Conservation (phyloP, 2,888 invertebrate species). For the Hemaris fuciformis region DNA sequence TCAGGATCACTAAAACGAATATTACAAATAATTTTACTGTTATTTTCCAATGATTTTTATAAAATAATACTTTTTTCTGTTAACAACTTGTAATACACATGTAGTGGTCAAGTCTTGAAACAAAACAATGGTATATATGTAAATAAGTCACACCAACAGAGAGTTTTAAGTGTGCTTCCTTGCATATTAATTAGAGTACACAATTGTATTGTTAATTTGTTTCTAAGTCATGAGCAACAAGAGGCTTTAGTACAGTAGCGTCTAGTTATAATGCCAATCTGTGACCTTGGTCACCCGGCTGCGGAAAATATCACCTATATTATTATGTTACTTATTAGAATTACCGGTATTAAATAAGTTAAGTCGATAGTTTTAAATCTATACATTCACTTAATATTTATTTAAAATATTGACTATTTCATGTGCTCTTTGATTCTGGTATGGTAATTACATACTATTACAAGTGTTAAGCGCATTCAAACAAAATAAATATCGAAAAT, state of each 20-base stretch:
- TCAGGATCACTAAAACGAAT: conserved; percentile 57
- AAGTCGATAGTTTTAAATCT: background rate
- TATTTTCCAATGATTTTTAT: background rate
- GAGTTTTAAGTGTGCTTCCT: background rate
- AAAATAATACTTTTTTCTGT: background rate
- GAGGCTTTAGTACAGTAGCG: background rate
- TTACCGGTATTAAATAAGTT: background rate
- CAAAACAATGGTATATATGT: background rate
- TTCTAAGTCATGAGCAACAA: background rate
- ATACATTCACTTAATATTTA: background rate
- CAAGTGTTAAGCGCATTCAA: background rate
- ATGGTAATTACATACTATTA: background rate
- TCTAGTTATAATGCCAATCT: background rate
- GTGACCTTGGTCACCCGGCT: background rate
- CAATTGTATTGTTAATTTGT: background rate
- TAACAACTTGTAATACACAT: background rate
- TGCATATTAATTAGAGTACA: background rate
- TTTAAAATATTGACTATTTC: background rate
- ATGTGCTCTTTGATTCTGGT: background rate
- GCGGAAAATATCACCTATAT: background rate
- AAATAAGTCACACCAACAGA: background rate
- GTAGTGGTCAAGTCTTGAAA: background rate
- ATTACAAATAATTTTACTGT: background rate
- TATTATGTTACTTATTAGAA: background rate
- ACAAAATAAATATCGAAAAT: background rate